Percentiles rank a stretch among this genome's conserved stretches.
Conservation (phyloP, 1,140 invertebrate species). For the Melanaphis sacchari region DNA sequence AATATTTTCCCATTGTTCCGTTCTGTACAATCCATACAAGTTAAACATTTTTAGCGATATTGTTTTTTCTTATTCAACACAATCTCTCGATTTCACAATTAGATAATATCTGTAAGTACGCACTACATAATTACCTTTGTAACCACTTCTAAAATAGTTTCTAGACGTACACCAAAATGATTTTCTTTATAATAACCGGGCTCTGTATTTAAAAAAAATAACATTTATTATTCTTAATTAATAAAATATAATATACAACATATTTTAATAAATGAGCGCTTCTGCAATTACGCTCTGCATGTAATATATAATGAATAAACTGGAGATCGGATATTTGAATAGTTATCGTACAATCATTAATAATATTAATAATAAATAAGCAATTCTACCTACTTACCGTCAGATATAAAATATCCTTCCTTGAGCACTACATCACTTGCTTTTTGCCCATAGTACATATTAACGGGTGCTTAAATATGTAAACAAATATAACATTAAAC, state of each 20-base stretch:
- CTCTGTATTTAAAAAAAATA: slow-evolving; percentile 66
- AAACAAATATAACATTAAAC: not conserved
- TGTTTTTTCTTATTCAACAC: not conserved
- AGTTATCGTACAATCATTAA: too few species aligned
- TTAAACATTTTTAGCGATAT: not conserved
- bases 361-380: not conserved
- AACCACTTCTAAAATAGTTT: slow-evolving; percentile 89
- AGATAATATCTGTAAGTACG: not conserved
- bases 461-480: slow-evolving; percentile 70
- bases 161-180: slow-evolving; percentile 89
- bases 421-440: slow-evolving; percentile 69
- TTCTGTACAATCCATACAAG: not conserved
- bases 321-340: not conserved
- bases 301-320: not conserved
- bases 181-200: slow-evolving; percentile 82
- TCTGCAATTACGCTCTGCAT: not conserved
- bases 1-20: slow-evolving; percentile 63
- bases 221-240: not conserved
- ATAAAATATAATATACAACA: not conserved
- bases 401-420: slow-evolving; percentile 76
- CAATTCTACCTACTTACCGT: slow-evolving; percentile 54
- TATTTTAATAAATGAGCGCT: not conserved
- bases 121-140: slow-evolving; percentile 64
- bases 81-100: not conserved
- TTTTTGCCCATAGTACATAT: slow-evolving; percentile 60